Evolutionary conservation across 2,113 vertebrate genomes (phyloP).

Genomic region (Oreamnos americanus): DNA sequence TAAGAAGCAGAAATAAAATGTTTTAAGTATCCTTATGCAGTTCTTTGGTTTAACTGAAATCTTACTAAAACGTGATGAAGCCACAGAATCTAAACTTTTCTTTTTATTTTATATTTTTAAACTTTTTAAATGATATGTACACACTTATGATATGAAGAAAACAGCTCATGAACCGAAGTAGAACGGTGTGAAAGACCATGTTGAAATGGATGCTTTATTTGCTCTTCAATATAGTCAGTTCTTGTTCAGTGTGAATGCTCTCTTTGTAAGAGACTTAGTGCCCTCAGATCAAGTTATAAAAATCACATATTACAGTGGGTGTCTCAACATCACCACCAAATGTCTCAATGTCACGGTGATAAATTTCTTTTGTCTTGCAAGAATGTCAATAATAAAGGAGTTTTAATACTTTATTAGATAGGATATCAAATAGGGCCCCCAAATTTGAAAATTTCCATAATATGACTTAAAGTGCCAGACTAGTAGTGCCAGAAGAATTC

Average conservation of each 20-base stretch:
- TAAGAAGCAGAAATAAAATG: background rate
- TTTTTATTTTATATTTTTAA: background rate
- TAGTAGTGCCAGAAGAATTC: background rate
- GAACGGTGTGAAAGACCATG: background rate
- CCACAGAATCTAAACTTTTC: background rate
- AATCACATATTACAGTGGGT: background rate
- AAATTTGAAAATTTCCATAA: too few species aligned
- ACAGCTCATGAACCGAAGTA: rapidly evolving
- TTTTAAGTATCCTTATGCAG: background rate
- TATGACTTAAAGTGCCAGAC: background rate
- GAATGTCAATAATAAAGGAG: background rate
- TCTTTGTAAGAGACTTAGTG: background rate
- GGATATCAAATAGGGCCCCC: too few species aligned
- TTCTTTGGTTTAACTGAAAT: background rate
- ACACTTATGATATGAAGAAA: background rate
- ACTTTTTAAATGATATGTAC: background rate
- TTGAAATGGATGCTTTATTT: background rate
- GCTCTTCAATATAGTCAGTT: background rate
- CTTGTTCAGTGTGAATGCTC: background rate
- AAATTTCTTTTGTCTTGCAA: background rate
- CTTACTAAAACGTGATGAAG: background rate
- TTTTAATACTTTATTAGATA: background rate
- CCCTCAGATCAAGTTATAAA: background rate
- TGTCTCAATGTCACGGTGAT: background rate
- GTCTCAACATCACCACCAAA: background rate